These are phyloP conservation scores for Crenuchus spilurus DNA, from an alignment of 2,797 vertebrate species.

Conservation along the genomic window DNA sequence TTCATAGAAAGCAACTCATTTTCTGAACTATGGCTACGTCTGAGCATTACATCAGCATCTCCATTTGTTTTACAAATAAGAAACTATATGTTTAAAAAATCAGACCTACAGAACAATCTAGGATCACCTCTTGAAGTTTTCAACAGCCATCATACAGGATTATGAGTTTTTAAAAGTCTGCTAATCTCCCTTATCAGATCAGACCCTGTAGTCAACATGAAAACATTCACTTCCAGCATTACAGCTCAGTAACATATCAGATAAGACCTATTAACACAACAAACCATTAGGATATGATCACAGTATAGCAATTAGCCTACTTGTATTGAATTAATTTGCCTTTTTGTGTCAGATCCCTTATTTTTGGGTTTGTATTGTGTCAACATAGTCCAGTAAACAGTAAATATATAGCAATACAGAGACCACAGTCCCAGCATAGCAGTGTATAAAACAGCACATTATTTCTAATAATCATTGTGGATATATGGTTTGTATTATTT, in stretches of 20 bases:
- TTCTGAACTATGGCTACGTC: no score
- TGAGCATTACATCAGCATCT: no score
- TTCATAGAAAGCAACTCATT: no score
- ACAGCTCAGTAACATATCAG: neutral
- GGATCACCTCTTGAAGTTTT: neutral
- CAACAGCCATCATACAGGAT: neutral
- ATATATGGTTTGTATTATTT: neutral
- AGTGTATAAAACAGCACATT: neutral
- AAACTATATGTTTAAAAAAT: no score
- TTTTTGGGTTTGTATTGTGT: neutral
- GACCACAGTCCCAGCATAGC: neutral
- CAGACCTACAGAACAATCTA: no score
- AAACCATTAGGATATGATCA: neutral
- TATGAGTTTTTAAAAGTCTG: neutral
- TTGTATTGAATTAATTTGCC: neutral
- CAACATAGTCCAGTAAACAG: no score
- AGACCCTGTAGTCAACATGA: neutral
- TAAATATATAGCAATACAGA: neutral
- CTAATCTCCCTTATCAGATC: neutral
- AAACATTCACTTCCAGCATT: neutral
- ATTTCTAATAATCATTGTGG: neutral
- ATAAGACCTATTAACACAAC: neutral
- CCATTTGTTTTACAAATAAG: no score
- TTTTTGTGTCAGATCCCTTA: neutral
- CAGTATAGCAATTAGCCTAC: neutral